phyloP scores from a whole-genome alignment of 2,113 vertebrate genomes.

The Albula goreensis region DNA sequence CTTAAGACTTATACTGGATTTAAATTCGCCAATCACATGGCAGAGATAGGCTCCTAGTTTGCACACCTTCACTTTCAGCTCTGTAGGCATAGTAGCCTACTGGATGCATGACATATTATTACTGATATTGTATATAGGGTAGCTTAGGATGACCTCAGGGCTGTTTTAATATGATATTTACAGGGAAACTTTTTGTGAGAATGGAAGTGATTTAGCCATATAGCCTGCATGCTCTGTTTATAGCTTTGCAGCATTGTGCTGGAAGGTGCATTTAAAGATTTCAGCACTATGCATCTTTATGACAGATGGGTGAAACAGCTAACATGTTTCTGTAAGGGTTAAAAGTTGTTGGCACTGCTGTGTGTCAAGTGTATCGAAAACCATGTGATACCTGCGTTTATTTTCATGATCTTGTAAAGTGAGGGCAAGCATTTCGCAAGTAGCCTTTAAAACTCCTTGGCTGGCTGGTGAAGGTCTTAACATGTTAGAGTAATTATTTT shows the following conservation, averaged over 20 bases:
- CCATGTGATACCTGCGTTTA: not conserved
- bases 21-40: not conserved
- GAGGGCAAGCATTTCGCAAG: not conserved
- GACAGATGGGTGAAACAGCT: not conserved
- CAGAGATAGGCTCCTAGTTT: not conserved
- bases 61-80: not conserved
- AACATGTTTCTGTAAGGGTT: not conserved
- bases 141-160: not conserved
- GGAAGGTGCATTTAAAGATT: not conserved
- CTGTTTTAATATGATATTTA: not conserved
- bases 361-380: not conserved
- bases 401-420: not conserved
- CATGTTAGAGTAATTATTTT: not conserved
- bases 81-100: not conserved
- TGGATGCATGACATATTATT: not conserved
- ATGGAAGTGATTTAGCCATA: not conserved
- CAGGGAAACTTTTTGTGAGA: not conserved
- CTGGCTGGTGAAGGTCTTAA: not conserved
- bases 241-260: not conserved
- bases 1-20: not conserved
- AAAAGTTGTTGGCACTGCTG: not conserved
- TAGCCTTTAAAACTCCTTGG: not conserved
- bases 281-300: not conserved
- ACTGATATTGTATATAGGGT: not conserved
- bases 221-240: not conserved